Conservation (phyloP, 2,113 vertebrate species). For the Epinephelus moara region DNA sequence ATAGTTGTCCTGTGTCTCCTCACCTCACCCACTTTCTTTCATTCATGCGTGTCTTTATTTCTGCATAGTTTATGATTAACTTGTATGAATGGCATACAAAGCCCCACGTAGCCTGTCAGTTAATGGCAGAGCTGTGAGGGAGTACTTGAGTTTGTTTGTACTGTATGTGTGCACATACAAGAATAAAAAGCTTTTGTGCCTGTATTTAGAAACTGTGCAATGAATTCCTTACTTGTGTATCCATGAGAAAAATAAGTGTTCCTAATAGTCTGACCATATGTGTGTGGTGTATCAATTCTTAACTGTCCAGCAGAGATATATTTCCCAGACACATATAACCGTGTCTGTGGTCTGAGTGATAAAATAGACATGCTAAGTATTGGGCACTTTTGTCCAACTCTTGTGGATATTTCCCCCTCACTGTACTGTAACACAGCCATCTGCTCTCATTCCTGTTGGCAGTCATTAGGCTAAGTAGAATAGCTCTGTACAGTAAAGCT, state of each 20-base stretch:
- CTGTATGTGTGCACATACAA: conserved; percentile 1
- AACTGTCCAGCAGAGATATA: conserved; percentile 14
- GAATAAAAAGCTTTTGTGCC: background rate
- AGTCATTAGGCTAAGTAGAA: conserved; percentile 78
- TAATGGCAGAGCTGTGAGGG: background rate
- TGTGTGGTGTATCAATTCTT: conserved; percentile 19
- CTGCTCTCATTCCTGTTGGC: conserved; percentile 68
- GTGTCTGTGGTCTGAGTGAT: background rate
- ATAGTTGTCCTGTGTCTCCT: background rate
- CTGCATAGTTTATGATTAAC: conserved; percentile 9
- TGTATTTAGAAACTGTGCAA: background rate
- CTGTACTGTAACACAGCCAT: conserved; percentile 59
- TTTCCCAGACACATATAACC: conserved; percentile 6
- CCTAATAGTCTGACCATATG: conserved; percentile 6
- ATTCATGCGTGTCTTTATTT: conserved; percentile 5
- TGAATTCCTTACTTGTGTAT: background rate
- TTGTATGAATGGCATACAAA: background rate
- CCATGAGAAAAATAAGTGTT: background rate
- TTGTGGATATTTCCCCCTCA: conserved; percentile 28
- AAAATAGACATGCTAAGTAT: conserved; percentile 26
- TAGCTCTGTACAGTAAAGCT: conserved; percentile 59
- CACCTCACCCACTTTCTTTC: background rate
- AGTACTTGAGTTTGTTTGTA: conserved; percentile 1
- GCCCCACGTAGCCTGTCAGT: background rate
- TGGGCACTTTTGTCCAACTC: conserved; percentile 18